Conservation (phyloP, 2,113 vertebrate species). For the Speoplatyrhinus poulsoni region DNA sequence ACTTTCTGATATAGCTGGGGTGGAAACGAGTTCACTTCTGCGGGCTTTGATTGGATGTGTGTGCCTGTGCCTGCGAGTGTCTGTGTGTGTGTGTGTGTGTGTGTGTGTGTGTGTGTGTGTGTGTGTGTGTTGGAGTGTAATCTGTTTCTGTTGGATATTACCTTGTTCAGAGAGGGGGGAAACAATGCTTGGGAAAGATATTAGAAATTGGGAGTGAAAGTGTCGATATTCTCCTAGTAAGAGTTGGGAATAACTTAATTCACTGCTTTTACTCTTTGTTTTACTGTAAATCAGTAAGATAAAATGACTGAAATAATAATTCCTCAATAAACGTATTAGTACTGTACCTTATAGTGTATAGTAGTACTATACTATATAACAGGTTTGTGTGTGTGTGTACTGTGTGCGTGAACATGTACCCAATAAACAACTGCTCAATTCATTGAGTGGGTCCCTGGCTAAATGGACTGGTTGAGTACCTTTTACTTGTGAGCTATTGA, state of each 20-base stretch:
- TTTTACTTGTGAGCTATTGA: constrained; percentile 58
- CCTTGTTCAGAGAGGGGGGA: constrained; percentile 26
- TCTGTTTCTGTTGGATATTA: constrained; percentile 42
- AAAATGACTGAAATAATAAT: constrained; percentile 19
- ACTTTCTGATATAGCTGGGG: constrained; percentile 61
- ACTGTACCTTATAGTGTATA: background rate
- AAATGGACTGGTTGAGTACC: constrained; percentile 41
- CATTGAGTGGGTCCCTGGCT: constrained; percentile 44
- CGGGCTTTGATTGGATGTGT: constrained; percentile 43
- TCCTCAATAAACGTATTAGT: background rate
- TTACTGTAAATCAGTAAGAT: constrained; percentile 11
- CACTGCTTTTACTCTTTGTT: constrained; percentile 5
- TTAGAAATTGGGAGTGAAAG: constrained; percentile 3
- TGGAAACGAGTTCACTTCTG: constrained; percentile 60
- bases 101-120: constrained; percentile 15
- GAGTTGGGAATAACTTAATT: constrained; percentile 8
- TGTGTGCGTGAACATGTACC: background rate
- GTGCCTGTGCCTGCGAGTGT: background rate
- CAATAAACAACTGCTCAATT: constrained; percentile 47
- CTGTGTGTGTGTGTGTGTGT: constrained; percentile 25
- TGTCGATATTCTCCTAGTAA: background rate
- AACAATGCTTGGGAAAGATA: constrained; percentile 29
- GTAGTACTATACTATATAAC: background rate
- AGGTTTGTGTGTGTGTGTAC: background rate
- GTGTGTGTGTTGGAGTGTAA: constrained; percentile 33